A percentile compares a stretch with the other conserved stretches of the same genome.
Conservation (phyloP, 2,797 vertebrate species). For the Discoglossus pictus region DNA sequence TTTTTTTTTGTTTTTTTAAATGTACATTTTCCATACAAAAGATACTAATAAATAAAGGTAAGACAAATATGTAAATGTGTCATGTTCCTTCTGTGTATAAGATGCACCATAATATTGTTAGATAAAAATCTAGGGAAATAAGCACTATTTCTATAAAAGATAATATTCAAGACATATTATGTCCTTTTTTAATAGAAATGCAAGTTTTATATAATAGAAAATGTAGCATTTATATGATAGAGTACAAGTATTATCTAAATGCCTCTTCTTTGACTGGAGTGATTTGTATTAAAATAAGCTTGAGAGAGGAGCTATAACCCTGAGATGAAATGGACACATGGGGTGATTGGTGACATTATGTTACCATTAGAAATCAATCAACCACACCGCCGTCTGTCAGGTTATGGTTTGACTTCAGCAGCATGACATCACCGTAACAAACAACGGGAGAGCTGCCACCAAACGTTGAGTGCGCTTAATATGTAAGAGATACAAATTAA, state of each 20-base stretch:
- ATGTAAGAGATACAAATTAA: conserved; percentile 4
- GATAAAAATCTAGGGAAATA: too few relatives aligned
- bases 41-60: too few relatives aligned
- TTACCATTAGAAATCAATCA: conserved; percentile 6
- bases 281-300: conserved; percentile 8
- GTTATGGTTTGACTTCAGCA: background rate
- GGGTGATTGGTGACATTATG: background rate
- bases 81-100: too few relatives aligned
- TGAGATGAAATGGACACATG: background rate
- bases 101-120: too few relatives aligned
- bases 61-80: too few relatives aligned
- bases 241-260: background rate
- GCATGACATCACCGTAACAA: background rate
- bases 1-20: too few relatives aligned
- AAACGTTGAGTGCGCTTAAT: background rate
- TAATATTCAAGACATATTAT: too few relatives aligned
- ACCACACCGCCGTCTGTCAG: background rate
- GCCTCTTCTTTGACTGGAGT: background rate
- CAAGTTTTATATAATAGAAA: too few relatives aligned
- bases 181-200: too few relatives aligned
- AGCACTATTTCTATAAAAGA: too few relatives aligned
- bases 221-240: conserved; percentile 9
- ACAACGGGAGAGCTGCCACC: background rate
- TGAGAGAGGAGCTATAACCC: conserved; percentile 3
- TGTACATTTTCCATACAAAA: too few relatives aligned